phyloP scores from a whole-genome alignment of 2,888 invertebrate species.

The Pachycephus smyrnensis region DNA sequence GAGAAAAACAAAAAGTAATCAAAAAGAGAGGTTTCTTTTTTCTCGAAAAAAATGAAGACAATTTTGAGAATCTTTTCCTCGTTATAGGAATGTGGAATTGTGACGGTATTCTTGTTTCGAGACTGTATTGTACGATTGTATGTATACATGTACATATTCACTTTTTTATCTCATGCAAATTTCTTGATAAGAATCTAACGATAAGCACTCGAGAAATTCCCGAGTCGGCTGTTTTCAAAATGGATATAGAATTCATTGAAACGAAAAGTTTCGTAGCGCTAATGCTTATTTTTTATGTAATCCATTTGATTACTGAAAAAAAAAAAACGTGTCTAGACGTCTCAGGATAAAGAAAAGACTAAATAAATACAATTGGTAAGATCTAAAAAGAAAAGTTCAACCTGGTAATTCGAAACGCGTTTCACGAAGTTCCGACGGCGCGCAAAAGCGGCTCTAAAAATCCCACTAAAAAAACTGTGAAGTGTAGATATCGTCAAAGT shows the following conservation, averaged over 20 bases:
- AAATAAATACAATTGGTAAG: neutral
- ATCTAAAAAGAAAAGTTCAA: neutral
- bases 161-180: neutral
- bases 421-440: neutral
- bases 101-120: neutral
- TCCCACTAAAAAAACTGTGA: neutral
- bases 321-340: neutral
- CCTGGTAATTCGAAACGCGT: neutral
- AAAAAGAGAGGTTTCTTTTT: neutral
- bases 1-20: neutral
- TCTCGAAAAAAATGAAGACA: neutral
- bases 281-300: neutral
- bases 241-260: neutral
- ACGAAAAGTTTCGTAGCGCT: neutral
- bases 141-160: neutral
- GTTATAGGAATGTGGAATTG: neutral
- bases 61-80: neutral
- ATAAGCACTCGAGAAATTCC: neutral
- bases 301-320: neutral
- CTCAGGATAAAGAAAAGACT: neutral
- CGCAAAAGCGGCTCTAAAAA: neutral
- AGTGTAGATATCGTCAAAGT: constrained; percentile 18
- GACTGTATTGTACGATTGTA: neutral
- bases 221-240: neutral
- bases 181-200: neutral